Base-by-base conservation (phyloP, 1,140 invertebrate species). In the Homalodisca vitripennis region DNA sequence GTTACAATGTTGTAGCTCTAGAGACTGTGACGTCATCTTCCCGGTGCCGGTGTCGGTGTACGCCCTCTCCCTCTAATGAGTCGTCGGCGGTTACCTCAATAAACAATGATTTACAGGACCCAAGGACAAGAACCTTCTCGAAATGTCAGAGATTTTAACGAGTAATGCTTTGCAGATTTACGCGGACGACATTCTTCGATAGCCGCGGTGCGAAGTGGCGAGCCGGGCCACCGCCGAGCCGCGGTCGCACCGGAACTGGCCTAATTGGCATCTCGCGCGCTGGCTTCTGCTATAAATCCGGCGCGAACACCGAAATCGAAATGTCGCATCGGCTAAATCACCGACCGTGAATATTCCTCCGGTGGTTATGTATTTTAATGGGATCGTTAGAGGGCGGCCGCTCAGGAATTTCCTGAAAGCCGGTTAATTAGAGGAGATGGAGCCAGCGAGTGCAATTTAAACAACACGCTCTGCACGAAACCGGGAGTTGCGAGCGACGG, bases 351-450 rank as follows among this genome's bases (percentile, higher is more conserved):
- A 60, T 60, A 60, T 60, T 60, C 55, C 22, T 22, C n/a, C n/a
- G 17, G 41, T 24, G 63, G 63, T 46, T 41, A 66, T 66, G 32
- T 66, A 66, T 67, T 67, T 67, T 67, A 67, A 57, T 55, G 51
- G 34, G 51, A 29, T 67, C 51, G 47, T 67, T 67, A 67, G 47
- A 26, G 41, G 55, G 47, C 29, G 34, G 22, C 34, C 27, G 63
- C 31, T 20, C 17, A 66, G 41, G 63, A 46, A 66, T 66, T 66
- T 66, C 63, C 63, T 66, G 63, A 66, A 66, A 66, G 20, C 63
- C 22, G 63, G 32, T 66, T 66, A 66, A 66, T 66, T 66, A 66
- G 24, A 17, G 10, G 41, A 47, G 32, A 3, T 17, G 34, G 27
- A 22, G 41, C 22, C 32, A 41, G 32, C 63, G 60, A 63, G 27